These are phyloP conservation scores for Triplophysa yarkandensis DNA, from an alignment of 2,797 vertebrate genomes.

Conservation along the genomic window DNA sequence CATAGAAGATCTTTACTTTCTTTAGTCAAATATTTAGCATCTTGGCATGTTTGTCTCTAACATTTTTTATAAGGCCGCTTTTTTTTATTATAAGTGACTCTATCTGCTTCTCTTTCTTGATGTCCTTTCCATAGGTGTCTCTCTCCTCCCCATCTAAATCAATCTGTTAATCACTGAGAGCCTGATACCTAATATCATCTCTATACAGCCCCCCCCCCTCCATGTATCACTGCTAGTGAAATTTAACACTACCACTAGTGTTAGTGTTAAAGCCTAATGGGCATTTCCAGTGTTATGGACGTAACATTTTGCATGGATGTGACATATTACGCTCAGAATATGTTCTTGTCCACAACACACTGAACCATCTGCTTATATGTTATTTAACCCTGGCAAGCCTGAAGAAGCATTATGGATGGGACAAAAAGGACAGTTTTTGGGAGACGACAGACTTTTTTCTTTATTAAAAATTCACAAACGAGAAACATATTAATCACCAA, in stretches of 20 bases:
- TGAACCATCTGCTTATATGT: no score
- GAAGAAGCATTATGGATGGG: no score
- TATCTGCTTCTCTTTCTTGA: conserved; percentile 30
- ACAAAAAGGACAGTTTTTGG: no score
- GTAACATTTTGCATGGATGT: no score
- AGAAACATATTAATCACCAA: no score
- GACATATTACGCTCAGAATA: no score
- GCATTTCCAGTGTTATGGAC: no score
- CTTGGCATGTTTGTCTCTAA: neutral
- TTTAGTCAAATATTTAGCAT: conserved; percentile 4
- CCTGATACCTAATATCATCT: conserved; percentile 3
- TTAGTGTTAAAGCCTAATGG: neutral
- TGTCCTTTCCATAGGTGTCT: conserved; percentile 23
- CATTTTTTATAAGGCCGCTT: conserved; percentile 17
- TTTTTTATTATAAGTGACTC: conserved; percentile 41
- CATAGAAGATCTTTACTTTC: neutral
- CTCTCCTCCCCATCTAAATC: conserved; percentile 19
- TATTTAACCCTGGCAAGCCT: no score
- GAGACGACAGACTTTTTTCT: no score
- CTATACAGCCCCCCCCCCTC: neutral
- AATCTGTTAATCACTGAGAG: conserved; percentile 28
- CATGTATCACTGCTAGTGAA: neutral
- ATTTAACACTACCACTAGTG: neutral
- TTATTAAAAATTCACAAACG: no score
- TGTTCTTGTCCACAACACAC: no score